These are phyloP conservation scores for Harpalus rufipes DNA, from an alignment of 2,888 invertebrate species.

Conservation along the genomic window DNA sequence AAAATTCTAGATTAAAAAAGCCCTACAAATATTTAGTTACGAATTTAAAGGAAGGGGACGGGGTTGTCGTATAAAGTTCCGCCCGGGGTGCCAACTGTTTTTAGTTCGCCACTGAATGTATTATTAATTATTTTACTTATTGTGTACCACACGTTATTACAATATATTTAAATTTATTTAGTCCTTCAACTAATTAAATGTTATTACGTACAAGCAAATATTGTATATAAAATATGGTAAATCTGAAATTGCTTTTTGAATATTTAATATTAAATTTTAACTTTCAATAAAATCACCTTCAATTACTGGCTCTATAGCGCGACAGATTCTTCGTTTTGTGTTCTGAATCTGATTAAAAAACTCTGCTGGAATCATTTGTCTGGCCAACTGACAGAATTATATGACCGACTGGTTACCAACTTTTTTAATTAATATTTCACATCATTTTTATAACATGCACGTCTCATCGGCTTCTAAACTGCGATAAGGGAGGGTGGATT, in stretches of 20 bases:
- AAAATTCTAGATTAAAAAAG: no score
- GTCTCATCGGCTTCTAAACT: conserved; percentile 43
- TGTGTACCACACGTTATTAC: no score
- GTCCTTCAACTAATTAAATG: no score
- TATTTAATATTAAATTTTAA: conserved; percentile 8
- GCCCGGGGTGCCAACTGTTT: no score
- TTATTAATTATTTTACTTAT: no score
- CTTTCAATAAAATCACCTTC: background rate
- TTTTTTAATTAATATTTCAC: conserved; percentile 64
- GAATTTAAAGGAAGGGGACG: no score
- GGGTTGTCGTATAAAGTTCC: no score
- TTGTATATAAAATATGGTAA: background rate
- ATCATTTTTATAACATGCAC: conserved; percentile 55
- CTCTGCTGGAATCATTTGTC: conserved; percentile 55
- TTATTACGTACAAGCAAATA: background rate
- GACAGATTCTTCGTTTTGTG: conserved; percentile 16
- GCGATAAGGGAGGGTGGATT: conserved; percentile 42
- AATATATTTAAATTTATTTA: no score
- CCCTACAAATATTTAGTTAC: no score
- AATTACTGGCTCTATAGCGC: conserved; percentile 2
- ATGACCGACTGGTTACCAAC: conserved; percentile 50
- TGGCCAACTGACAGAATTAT: conserved; percentile 34
- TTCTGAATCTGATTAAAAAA: conserved; percentile 34
- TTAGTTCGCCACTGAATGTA: no score
- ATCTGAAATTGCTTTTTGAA: background rate